These are phyloP conservation scores for Mycetomoellerius zeteki DNA, from an alignment of 1,140 invertebrate species.

Conservation along the genomic window DNA sequence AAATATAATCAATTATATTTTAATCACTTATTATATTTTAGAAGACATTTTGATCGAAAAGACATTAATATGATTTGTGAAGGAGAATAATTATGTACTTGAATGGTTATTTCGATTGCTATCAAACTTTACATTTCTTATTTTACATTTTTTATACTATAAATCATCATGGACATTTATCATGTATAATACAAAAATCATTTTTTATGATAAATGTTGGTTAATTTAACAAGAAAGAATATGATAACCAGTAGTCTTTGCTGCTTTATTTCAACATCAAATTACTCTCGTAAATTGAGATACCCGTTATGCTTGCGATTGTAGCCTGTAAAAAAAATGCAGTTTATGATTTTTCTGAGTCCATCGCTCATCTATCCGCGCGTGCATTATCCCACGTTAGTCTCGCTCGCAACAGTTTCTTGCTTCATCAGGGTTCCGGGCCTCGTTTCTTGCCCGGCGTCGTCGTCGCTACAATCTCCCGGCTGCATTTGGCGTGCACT, in stretches of 20 bases:
- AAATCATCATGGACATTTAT: neutral
- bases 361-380: neutral
- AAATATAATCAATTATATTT: no score
- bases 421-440: constrained; percentile 31
- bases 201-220: neutral
- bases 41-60: neutral
- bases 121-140: constrained; percentile 6
- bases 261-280: neutral
- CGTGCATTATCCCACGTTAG: constrained; percentile 28
- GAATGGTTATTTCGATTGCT: neutral
- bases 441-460: constrained; percentile 46
- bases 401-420: constrained; percentile 37
- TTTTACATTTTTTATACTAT: neutral
- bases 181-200: neutral
- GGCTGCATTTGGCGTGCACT: constrained; percentile 68
- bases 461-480: constrained; percentile 29
- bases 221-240: neutral
- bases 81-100: neutral
- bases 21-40: neutral
- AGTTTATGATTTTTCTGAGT: constrained; percentile 1
- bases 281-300: constrained; percentile 1
- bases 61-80: neutral
- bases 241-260: neutral
- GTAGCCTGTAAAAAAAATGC: neutral
- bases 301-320: neutral